phyloP scores from a whole-genome alignment of 2,888 invertebrate genomes.

The Caenorhabditis parvicauda region DNA sequence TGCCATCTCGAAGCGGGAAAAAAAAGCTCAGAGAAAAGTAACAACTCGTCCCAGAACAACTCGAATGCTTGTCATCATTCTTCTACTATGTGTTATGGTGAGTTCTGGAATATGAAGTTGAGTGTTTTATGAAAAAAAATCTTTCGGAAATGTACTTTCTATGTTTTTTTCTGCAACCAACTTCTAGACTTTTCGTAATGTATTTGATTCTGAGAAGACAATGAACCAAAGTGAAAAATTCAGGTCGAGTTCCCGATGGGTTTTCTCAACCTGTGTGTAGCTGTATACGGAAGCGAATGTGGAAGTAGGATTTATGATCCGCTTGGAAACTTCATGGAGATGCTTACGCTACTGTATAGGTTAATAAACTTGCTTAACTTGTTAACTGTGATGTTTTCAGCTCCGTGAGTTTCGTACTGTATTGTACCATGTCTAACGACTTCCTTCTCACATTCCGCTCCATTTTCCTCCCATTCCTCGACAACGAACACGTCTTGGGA shows the following conservation, averaged over 20 bases:
- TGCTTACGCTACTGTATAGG: constrained; percentile 52
- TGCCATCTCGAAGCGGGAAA: constrained; percentile 32
- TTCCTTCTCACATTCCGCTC: constrained; percentile 46
- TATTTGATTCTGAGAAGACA: background rate
- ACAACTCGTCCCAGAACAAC: constrained; percentile 42
- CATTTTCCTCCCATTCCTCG: constrained; percentile 37
- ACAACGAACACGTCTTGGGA: constrained; percentile 17
- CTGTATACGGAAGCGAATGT: constrained; percentile 47
- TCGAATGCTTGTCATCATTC: constrained; percentile 45
- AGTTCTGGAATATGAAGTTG: constrained; percentile 1
- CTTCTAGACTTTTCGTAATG: background rate
- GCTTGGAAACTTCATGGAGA: constrained; percentile 51
- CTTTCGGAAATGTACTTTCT: background rate
- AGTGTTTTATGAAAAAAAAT: background rate
- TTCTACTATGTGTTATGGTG: constrained; percentile 44
- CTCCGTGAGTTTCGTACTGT: constrained; percentile 51
- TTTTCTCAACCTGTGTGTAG: constrained; percentile 43
- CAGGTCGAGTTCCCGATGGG: constrained; percentile 54
- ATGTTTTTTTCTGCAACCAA: too few species aligned
- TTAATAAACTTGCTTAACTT: background rate
- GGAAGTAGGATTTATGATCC: constrained; percentile 48
- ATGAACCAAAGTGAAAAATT: background rate
- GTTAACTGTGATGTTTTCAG: too few species aligned
- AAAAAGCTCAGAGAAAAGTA: constrained; percentile 33
- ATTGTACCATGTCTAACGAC: constrained; percentile 51